Conservation (phyloP, 2,797 vertebrate genomes). For the Sebastes matsubarae region DNA sequence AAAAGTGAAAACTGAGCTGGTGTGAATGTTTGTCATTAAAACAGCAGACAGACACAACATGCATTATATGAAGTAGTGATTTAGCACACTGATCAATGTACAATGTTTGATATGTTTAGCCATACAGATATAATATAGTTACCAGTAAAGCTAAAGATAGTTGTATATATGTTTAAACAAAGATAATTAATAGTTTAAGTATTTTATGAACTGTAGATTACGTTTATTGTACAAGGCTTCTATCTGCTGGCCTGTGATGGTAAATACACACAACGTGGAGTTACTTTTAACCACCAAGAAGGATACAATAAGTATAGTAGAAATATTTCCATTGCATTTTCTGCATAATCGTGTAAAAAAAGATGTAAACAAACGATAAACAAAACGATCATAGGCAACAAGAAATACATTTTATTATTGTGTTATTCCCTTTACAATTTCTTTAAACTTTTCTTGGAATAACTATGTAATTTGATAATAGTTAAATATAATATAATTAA, state of each 20-base stretch:
- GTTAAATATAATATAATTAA: not conserved
- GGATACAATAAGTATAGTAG: not conserved
- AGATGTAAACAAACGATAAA: no score
- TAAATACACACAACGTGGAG: not conserved
- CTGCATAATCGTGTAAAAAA: not conserved
- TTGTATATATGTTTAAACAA: not conserved
- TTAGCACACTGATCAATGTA: no score
- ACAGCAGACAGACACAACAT: not conserved
- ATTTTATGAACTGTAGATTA: not conserved
- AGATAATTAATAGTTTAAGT: not conserved
- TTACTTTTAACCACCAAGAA: not conserved
- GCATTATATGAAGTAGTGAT: no score
- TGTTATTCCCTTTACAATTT: not conserved
- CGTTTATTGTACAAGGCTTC: not conserved
- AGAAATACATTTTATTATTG: not conserved
- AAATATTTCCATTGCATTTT: not conserved
- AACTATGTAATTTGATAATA: not conserved
- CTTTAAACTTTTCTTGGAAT: not conserved
- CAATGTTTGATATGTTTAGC: not conserved
- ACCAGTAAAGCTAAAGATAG: not conserved
- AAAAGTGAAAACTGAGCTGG: conserved; percentile 42
- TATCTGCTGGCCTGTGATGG: conserved; percentile 5
- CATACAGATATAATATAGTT: no score
- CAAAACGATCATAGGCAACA: no score
- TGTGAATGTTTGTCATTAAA: conserved; percentile 10